Evolutionary conservation across 1,140 invertebrate genomes (phyloP), one percentile per base, ranked within the genome.

Genomic region (Drosophila bipectinata): DNA sequence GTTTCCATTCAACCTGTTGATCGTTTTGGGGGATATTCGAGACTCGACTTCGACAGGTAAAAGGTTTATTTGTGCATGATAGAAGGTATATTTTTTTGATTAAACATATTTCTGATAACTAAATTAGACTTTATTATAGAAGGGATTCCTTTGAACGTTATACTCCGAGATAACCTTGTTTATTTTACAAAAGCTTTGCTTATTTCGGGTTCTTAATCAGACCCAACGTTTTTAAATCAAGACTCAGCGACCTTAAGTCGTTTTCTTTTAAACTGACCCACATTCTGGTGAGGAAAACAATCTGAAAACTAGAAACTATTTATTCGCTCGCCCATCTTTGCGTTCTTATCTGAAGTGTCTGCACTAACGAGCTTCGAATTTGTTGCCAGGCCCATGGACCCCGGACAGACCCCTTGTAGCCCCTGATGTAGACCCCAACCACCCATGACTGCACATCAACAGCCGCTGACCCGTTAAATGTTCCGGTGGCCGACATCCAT

Each of bases 281-380:
- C 48, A 63, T 74, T 64, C 30, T 37, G 12, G 12, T 3, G 26
- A 54, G 44, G 32, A 32, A 47, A 74, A 74, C 47, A 74, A 66
- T 74, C 71, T 53, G 14, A 59, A 58, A 28, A 58, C 52, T 58
- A 58, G 51, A 74, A 74, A 74, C 59, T 58, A 74, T 74, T 74
- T 74, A 74, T 74, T 74, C 72, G 72, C 59, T 74, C 14, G 53
- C 72, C 69, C 79, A 84, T 79, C 63, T 62, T 58, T 45, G 60
- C 26, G 45, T 60, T 61, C 78, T 81, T 82, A 77, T 85, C 82
- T 87, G 54, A 85, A 87, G 81, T 85, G 81, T 85, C 81, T 81
- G 81, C 32, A 30, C 78, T 82, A 85, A 85, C 82, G 81, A 85
- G 81, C 81, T 72, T 78, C 78, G 81, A 75, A 85, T 85, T 87